phyloP scores from a whole-genome alignment of 2,888 invertebrate genomes.

The Dryococelus australis region DNA sequence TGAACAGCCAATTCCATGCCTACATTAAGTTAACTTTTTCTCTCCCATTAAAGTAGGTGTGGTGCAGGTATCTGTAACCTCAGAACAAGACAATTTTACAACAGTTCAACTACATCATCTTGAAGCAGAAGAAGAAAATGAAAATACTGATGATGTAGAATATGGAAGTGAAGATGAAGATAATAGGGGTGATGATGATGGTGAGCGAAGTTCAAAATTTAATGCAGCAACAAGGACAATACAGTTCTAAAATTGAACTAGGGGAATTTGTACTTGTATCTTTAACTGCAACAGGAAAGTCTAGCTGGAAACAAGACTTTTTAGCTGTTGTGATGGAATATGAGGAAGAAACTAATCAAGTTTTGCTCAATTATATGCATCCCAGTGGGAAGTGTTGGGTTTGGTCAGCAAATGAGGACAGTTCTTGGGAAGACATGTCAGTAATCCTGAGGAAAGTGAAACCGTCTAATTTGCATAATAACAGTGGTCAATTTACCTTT shows the following conservation, averaged over 20 bases:
- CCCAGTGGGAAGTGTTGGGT: background rate
- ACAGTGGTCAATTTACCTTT: background rate
- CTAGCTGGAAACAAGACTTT: background rate
- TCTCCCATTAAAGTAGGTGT: background rate
- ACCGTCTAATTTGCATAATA: background rate
- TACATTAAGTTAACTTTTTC: background rate
- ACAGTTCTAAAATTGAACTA: background rate
- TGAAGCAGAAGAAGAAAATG: background rate
- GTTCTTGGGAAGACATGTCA: background rate
- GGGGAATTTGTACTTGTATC: background rate
- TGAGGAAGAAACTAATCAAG: background rate
- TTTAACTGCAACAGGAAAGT: background rate
- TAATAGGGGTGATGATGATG: background rate
- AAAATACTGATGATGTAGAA: background rate
- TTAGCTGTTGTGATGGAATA: background rate
- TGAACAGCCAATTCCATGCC: background rate
- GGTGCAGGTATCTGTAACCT: background rate
- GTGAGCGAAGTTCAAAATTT: background rate
- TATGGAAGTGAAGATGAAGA: background rate
- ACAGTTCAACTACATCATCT: background rate
- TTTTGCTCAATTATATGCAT: background rate
- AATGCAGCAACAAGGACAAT: background rate
- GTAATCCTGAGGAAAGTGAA: background rate
- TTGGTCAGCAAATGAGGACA: background rate
- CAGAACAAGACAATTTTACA: background rate